Conservation (phyloP, 2,888 invertebrate genomes). For the Hecatera dysodea region DNA sequence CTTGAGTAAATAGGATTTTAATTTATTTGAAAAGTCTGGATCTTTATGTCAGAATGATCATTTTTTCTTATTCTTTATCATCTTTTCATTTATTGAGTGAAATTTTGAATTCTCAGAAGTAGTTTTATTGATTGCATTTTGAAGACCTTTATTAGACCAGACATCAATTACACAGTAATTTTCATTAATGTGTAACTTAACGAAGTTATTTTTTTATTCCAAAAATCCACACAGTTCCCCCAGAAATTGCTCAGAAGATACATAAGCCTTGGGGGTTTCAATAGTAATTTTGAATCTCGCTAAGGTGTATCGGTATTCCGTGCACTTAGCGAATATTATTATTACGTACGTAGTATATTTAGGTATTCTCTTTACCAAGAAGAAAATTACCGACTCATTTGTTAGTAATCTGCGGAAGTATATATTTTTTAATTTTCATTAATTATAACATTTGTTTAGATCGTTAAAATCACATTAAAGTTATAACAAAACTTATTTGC, state of each 20-base stretch:
- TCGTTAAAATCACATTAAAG: not conserved
- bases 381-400: not conserved
- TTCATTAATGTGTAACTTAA: not conserved
- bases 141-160: not conserved
- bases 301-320: not conserved
- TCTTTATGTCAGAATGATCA: slow-evolving; percentile 8
- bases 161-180: not conserved
- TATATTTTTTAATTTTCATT: not conserved
- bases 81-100: slow-evolving; percentile 7
- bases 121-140: not conserved
- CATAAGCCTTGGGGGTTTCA: not conserved
- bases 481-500: not conserved
- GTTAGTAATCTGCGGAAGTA: not conserved
- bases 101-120: slow-evolving; percentile 10
- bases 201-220: not conserved
- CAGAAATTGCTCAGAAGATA: not conserved
- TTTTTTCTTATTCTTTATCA: slow-evolving; percentile 6
- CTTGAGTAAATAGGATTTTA: slow-evolving; percentile 7
- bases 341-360: not conserved
- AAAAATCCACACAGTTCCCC: not conserved
- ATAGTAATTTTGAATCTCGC: slow-evolving; percentile 16
- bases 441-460: not conserved
- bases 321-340: slow-evolving; percentile 6
- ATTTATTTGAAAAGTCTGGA: slow-evolving; percentile 24
- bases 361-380: not conserved